Evolutionary conservation across 2,113 vertebrate genomes (phyloP).

Genomic region (Eleginops maclovinus): DNA sequence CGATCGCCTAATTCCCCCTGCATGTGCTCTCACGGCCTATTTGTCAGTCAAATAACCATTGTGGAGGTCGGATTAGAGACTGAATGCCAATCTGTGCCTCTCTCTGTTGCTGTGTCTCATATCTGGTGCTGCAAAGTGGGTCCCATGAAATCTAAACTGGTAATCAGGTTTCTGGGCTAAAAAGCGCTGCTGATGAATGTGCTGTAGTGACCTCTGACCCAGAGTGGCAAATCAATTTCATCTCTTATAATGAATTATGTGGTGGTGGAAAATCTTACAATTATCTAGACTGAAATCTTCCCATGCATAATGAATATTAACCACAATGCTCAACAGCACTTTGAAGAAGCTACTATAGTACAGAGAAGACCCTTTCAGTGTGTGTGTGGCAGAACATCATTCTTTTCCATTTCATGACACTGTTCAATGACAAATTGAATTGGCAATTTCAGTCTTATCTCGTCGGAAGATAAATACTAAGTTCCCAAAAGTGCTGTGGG

Average conservation of each 20-base stretch:
- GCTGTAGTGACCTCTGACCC: slow-evolving; percentile 26
- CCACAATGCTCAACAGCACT: neutral
- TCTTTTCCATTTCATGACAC: neutral
- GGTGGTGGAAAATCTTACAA: slow-evolving; percentile 15
- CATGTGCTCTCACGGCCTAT: slow-evolving; percentile 13
- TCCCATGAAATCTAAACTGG: slow-evolving; percentile 60
- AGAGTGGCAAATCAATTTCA: neutral
- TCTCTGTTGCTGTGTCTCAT: slow-evolving; percentile 9
- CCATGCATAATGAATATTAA: neutral
- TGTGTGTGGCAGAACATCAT: neutral
- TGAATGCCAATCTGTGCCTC: slow-evolving; percentile 38
- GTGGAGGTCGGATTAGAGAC: slow-evolving; percentile 37
- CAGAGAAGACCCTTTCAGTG: neutral
- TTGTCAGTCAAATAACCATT: slow-evolving; percentile 37
- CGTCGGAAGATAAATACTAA: too few species aligned
- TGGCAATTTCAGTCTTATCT: too few species aligned
- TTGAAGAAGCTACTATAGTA: slow-evolving; percentile 1
- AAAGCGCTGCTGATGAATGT: slow-evolving; percentile 39
- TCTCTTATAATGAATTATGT: slow-evolving; percentile 32
- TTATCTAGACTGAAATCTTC: slow-evolving; percentile 10
- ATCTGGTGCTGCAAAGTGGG: slow-evolving; percentile 45
- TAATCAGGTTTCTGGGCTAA: slow-evolving; percentile 64
- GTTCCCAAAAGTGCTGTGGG: too few species aligned
- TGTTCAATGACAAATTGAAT: neutral
- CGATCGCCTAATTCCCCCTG: slow-evolving; percentile 32